These are phyloP conservation scores for Sinohyriopsis cumingii DNA, from an alignment of 2,888 invertebrate species.

Conservation along the genomic window DNA sequence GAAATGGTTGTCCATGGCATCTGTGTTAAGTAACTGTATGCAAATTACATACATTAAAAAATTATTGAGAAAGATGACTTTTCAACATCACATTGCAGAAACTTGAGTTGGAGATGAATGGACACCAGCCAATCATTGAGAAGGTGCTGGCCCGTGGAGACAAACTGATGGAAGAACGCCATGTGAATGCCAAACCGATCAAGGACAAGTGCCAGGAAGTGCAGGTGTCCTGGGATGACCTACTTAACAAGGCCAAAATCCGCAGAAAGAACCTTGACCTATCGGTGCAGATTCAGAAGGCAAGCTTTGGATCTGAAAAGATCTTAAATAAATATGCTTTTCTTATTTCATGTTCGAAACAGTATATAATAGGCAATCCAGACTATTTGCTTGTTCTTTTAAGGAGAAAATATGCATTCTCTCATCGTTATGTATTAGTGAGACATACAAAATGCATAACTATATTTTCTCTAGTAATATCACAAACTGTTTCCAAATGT, in stretches of 20 bases:
- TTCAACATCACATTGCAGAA: conserved; percentile 75
- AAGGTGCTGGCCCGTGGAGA: conserved; percentile 87
- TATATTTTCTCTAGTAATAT: too few relatives aligned
- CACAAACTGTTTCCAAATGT: too few relatives aligned
- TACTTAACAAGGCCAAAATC: conserved; percentile 81
- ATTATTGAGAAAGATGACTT: too few relatives aligned
- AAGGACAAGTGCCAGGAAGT: conserved; percentile 83
- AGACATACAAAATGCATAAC: background rate
- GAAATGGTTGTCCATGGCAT: too few relatives aligned
- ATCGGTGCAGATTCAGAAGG: conserved; percentile 89
- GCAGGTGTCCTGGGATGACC: conserved; percentile 82
- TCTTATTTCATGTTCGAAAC: background rate
- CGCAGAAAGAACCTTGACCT: conserved; percentile 86
- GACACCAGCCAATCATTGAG: conserved; percentile 88
- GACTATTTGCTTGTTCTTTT: too few relatives aligned
- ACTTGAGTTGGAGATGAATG: conserved; percentile 89
- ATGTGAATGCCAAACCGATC: conserved; percentile 87
- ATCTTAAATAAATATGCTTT: background rate
- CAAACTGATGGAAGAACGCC: conserved; percentile 81
- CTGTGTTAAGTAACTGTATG: too few relatives aligned
- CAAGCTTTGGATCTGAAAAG: conserved; percentile 23
- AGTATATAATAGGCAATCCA: too few relatives aligned
- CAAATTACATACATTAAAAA: too few relatives aligned
- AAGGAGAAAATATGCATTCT: too few relatives aligned
- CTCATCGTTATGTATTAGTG: background rate